Evolutionary conservation across 2,113 vertebrate genomes (phyloP).

Genomic region (Balaeniceps rex): DNA sequence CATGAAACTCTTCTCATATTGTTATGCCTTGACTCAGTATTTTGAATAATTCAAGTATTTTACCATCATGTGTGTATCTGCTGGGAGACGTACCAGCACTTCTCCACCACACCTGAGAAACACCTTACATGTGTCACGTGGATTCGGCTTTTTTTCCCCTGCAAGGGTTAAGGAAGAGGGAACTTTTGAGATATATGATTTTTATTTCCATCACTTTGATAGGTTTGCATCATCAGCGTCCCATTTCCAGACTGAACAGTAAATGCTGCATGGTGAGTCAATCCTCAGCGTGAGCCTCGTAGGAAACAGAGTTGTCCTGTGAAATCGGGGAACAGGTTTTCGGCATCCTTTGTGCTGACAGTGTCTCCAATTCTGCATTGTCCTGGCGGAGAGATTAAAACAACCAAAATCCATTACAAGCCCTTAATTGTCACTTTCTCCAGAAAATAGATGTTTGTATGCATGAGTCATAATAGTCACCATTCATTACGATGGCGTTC

Average conservation of each 20-base stretch:
- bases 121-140: accelerated
- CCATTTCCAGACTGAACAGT: accelerated
- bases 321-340: neutral
- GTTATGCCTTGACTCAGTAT: neutral
- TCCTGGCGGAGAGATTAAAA: conserved; percentile 24
- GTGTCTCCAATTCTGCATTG: neutral
- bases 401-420: conserved; percentile 40
- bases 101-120: neutral
- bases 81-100: neutral
- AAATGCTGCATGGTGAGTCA: accelerated
- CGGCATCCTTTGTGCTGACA: neutral
- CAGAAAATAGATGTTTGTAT: conserved; percentile 51
- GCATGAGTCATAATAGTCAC: conserved; percentile 17
- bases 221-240: neutral
- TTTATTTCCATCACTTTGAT: accelerated
- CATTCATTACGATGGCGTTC: conserved; percentile 1
- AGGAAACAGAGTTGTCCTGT: too few relatives aligned
- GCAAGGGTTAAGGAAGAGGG: too few relatives aligned
- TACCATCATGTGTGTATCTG: neutral
- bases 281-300: accelerated
- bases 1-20: neutral
- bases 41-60: neutral
- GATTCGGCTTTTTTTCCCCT: neutral
- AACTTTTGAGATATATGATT: accelerated
- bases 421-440: conserved; percentile 55